A percentile compares a stretch with the other conserved stretches of the same genome.
phyloP scores from a whole-genome alignment of 2,113 vertebrate genomes.

The Siphamia tubifer region DNA sequence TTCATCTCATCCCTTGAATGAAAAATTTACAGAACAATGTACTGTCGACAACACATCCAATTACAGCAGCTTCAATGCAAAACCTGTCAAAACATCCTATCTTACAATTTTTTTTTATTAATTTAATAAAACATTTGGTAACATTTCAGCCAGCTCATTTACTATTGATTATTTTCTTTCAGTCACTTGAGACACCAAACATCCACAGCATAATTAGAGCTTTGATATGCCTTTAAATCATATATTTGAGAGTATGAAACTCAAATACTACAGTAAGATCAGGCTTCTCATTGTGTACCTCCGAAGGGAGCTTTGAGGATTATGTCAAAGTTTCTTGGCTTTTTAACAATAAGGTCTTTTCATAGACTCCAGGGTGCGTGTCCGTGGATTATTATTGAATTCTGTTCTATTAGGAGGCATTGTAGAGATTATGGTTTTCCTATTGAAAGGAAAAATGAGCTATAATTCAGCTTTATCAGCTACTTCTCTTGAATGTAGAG shows the following conservation, averaged over 20 bases:
- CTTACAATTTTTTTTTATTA: not conserved
- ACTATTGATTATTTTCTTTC: constrained; percentile 7
- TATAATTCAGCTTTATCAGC: constrained; percentile 17
- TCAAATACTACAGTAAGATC: not conserved
- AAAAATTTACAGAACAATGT: not conserved
- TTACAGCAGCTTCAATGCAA: not conserved
- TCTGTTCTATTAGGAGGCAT: constrained; percentile 16
- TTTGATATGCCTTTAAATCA: not conserved
- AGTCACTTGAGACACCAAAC: not conserved
- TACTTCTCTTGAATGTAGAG: constrained; percentile 10
- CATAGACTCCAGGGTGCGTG: not conserved
- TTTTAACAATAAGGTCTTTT: constrained; percentile 11
- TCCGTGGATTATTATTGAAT: constrained; percentile 37
- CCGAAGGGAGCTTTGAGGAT: constrained; percentile 10
- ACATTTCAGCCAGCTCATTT: constrained; percentile 14
- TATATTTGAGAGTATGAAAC: not conserved
- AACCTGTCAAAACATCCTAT: not conserved
- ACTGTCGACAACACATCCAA: not conserved
- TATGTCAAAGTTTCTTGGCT: constrained; percentile 27
- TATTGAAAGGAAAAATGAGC: constrained; percentile 17
- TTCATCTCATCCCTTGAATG: not conserved
- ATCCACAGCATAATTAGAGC: constrained; percentile 6
- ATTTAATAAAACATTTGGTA: constrained; percentile 19
- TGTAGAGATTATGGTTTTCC: constrained; percentile 16
- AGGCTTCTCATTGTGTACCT: constrained; percentile 19